Conservation (phyloP, 1,140 invertebrate species). For the Cydia strobilella region DNA sequence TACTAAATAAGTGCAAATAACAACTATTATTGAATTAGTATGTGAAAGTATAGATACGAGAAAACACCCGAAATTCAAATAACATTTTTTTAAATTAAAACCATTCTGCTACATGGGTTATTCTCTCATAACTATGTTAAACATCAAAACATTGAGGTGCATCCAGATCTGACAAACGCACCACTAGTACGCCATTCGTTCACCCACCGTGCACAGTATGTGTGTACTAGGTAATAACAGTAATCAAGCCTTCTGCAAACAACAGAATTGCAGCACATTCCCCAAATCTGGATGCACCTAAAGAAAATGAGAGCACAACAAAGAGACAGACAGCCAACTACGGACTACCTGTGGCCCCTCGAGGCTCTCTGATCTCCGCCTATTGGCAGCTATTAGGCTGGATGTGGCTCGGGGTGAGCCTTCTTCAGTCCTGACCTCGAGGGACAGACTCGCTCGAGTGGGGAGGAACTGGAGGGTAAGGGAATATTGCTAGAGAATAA, state of each 20-base stretch:
- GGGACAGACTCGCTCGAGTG: slow-evolving; percentile 82
- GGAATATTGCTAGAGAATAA: not conserved
- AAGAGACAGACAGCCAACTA: slow-evolving; percentile 35
- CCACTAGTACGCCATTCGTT: not conserved
- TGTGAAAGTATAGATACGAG: not conserved
- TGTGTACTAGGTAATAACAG: too few species aligned
- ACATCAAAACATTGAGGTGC: not conserved
- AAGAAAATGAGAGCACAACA: slow-evolving; percentile 13
- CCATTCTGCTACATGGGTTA: not conserved
- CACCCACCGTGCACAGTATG: too few species aligned
- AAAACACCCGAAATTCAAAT: not conserved
- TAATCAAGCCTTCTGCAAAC: too few species aligned
- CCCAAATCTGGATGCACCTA: not conserved
- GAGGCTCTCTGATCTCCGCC: slow-evolving; percentile 82
- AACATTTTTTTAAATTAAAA: not conserved
- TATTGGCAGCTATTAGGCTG: slow-evolving; percentile 73
- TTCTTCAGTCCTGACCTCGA: slow-evolving; percentile 80
- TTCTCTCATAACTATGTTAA: not conserved
- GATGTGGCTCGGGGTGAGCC: slow-evolving; percentile 66
- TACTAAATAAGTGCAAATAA: not conserved
- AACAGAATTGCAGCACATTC: not conserved
- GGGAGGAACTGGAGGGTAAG: slow-evolving; percentile 71
- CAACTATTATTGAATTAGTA: not conserved
- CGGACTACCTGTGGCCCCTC: slow-evolving; percentile 80
- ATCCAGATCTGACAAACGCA: not conserved